A percentile compares a stretch with the other conserved stretches of the same genome.
Evolutionary conservation across 2,113 vertebrate species (phyloP).

Genomic region (Spheniscus mendiculus): DNA sequence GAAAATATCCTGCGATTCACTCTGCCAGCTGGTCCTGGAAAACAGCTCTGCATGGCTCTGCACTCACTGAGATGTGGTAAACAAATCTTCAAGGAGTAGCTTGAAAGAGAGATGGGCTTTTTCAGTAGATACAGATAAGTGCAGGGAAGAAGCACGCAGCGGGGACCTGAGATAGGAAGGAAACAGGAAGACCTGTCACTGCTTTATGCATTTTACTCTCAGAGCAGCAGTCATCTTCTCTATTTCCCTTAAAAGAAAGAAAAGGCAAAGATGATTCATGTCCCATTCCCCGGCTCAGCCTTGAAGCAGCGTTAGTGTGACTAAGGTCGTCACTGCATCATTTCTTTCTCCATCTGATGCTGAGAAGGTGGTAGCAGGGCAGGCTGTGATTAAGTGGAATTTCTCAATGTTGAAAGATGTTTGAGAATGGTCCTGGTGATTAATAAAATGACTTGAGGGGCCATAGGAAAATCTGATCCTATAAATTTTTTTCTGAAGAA

Average conservation of each 20-base stretch:
- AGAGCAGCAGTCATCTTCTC: not conserved
- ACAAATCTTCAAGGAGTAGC: not conserved
- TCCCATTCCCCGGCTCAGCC: not conserved
- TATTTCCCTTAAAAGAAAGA: conserved; percentile 48
- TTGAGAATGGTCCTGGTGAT: not conserved
- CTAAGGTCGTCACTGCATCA: conserved; percentile 40
- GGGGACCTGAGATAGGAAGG: not conserved
- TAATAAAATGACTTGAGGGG: conserved; percentile 48
- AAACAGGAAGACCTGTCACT: conserved; percentile 13
- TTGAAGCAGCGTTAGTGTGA: conserved; percentile 23
- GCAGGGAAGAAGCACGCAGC: not conserved
- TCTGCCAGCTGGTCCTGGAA: not conserved
- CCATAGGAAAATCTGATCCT: conserved; percentile 48
- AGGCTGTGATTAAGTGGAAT: conserved; percentile 61
- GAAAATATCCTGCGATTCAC: not conserved
- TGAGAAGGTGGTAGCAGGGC: conserved; percentile 10
- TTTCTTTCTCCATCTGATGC: conserved; percentile 40
- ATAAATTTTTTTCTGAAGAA: conserved; percentile 13
- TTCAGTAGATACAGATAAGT: not conserved
- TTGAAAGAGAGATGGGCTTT: not conserved
- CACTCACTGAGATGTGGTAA: not conserved
- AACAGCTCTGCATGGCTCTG: not conserved
- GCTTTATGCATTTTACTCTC: not conserved
- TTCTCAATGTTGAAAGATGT: conserved; percentile 37
- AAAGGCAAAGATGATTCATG: conserved; percentile 62